These are phyloP conservation scores for Hyalella azteca DNA, from an alignment of 2,888 invertebrate species.

Conservation along the genomic window DNA sequence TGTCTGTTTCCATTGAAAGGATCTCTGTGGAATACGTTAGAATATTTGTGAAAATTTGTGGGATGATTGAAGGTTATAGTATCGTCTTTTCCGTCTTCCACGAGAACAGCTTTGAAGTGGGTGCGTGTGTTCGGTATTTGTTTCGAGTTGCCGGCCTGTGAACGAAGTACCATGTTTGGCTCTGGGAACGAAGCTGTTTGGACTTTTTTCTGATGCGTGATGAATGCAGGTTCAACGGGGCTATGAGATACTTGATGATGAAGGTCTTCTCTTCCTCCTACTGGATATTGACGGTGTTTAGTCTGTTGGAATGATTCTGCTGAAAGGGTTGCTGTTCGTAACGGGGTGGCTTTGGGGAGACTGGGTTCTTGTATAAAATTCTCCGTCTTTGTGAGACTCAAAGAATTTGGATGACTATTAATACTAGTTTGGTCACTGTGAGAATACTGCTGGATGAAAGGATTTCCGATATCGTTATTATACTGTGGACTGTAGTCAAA, in stretches of 20 bases:
- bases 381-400: background rate
- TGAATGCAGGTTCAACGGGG: background rate
- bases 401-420: background rate
- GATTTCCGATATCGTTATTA: background rate
- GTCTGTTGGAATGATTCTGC: background rate
- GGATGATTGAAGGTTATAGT: background rate
- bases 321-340: no score
- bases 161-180: background rate
- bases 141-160: background rate
- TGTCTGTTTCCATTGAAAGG: background rate
- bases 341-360: background rate
- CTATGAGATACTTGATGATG: slow-evolving; percentile 18
- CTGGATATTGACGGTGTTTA: background rate
- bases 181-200: background rate
- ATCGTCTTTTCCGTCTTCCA: background rate
- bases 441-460: background rate
- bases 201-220: background rate
- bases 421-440: background rate
- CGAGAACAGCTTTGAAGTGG: slow-evolving; percentile 10
- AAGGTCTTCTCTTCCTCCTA: background rate
- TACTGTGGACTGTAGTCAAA: background rate
- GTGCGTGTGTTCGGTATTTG: background rate
- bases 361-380: background rate
- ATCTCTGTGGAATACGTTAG: background rate
- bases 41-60: background rate